These are phyloP conservation scores for Stratiolaelaps scimitus DNA, from an alignment of 1,140 invertebrate genomes.

Conservation along the genomic window DNA sequence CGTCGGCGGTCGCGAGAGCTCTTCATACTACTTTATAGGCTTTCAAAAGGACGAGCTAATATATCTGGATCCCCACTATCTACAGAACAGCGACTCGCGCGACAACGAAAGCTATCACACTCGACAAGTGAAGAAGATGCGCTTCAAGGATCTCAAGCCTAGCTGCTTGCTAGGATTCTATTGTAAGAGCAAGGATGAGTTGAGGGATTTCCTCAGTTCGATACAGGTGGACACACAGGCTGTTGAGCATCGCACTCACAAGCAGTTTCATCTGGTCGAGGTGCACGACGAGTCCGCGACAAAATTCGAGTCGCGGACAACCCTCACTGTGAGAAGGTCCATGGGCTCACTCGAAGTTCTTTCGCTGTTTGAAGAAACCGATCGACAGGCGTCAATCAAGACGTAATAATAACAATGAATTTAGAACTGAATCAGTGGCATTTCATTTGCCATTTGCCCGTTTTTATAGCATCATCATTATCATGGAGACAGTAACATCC, in stretches of 20 bases:
- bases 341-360: not conserved
- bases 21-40: not conserved
- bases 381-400: too few species aligned
- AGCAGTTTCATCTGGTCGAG: not conserved
- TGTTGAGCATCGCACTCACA: not conserved
- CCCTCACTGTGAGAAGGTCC: not conserved
- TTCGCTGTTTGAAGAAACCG: not conserved
- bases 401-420: too few species aligned
- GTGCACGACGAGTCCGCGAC: not conserved
- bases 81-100: not conserved
- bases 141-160: not conserved
- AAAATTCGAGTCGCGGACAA: not conserved
- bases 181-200: not conserved
- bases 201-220: not conserved
- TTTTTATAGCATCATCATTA: too few species aligned
- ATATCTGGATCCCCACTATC: constrained; percentile 9
- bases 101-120: not conserved
- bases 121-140: constrained; percentile 4
- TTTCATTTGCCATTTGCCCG: too few species aligned
- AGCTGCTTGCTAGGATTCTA: constrained; percentile 12
- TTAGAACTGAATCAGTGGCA: too few species aligned
- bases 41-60: constrained; percentile 11
- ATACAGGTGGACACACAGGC: not conserved
- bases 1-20: not conserved
- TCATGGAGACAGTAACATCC: too few species aligned